Evolutionary conservation across 2,113 vertebrate genomes (phyloP).

Genomic region (Pipa parva): DNA sequence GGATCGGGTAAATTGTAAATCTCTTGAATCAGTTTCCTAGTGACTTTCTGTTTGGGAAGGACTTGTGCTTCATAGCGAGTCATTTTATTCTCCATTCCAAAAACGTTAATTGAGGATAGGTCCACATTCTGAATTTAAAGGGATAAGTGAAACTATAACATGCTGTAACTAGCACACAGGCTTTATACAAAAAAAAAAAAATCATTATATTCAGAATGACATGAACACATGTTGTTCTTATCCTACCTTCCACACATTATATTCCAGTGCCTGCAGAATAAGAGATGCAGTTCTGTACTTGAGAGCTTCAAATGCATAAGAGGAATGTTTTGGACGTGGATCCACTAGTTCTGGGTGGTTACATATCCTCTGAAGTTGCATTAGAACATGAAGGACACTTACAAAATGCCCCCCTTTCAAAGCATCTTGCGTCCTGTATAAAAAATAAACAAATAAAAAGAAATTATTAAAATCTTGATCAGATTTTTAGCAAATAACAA

Average conservation of each 20-base stretch:
- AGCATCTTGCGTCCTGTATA: constrained; percentile 72
- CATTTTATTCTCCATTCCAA: constrained; percentile 68
- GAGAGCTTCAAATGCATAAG: constrained; percentile 63
- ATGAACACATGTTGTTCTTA: too few species aligned
- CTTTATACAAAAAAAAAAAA: too few species aligned
- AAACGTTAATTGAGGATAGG: constrained; percentile 70
- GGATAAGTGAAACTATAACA: too few species aligned
- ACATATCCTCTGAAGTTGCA: constrained; percentile 78
- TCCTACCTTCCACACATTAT: constrained; percentile 67
- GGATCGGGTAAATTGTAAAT: constrained; percentile 62
- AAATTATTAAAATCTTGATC: too few species aligned
- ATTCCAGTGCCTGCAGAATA: constrained; percentile 63
- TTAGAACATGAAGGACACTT: constrained; percentile 74
- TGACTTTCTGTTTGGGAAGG: constrained; percentile 68
- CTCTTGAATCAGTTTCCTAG: constrained; percentile 77
- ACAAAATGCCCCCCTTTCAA: constrained; percentile 79
- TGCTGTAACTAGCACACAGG: too few species aligned
- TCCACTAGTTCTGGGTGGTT: constrained; percentile 80
- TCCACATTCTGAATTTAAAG: constrained; percentile 58
- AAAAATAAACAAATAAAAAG: not conserved
- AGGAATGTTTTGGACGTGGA: constrained; percentile 60
- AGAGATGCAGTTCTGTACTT: constrained; percentile 67
- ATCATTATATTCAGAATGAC: too few species aligned
- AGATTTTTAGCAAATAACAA: too few species aligned
- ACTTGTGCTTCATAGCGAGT: constrained; percentile 68